Percentiles rank a stretch among this genome's conserved stretches.
These are phyloP conservation scores for Gracilinanus agilis DNA, from an alignment of 2,113 vertebrate species.

Conservation along the genomic window DNA sequence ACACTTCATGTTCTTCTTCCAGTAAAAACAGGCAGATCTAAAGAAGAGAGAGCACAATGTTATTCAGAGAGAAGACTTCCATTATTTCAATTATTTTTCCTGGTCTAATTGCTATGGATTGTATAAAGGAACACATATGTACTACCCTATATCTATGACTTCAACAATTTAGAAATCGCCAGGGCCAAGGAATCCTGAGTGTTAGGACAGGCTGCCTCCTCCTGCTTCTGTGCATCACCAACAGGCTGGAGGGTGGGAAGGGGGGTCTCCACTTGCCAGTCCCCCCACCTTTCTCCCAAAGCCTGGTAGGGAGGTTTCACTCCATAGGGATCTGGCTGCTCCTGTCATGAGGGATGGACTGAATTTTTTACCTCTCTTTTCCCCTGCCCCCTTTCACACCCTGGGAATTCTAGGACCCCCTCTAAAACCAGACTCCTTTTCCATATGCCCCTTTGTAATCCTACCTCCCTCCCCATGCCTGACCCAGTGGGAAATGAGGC, in stretches of 20 bases:
- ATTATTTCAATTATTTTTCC: not conserved
- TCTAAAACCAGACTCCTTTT: not conserved
- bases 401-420: not conserved
- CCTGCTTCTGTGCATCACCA: too few species aligned
- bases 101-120: not conserved
- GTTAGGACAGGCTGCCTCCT: slow-evolving; percentile 19
- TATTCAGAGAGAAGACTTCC: not conserved
- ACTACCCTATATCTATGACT: not conserved
- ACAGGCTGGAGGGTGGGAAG: not conserved
- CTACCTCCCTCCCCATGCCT: not conserved
- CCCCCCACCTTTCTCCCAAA: not conserved
- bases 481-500: not conserved
- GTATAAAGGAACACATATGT: not conserved
- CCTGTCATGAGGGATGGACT: not conserved
- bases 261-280: not conserved
- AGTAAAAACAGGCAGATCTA: not conserved
- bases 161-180: not conserved
- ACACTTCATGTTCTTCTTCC: not conserved
- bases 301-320: not conserved
- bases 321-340: not conserved
- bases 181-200: slow-evolving; percentile 34
- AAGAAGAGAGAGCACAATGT: not conserved
- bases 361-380: too few species aligned
- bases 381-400: too few species aligned
- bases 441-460: not conserved